Conservation (phyloP, 2,113 vertebrate species). For the Phaetusa simplex region DNA sequence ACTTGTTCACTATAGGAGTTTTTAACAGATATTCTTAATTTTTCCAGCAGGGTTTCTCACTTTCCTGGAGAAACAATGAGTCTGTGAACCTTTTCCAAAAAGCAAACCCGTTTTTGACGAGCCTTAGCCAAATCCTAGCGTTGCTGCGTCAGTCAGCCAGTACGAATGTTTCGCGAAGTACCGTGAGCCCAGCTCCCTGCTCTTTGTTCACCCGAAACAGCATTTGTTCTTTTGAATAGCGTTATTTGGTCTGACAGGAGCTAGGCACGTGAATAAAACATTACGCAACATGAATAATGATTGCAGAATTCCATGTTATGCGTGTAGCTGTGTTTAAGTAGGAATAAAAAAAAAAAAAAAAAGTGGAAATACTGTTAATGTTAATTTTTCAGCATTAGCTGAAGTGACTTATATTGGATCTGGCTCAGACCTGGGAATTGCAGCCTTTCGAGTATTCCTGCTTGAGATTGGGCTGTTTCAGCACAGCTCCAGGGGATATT, state of each 20-base stretch:
- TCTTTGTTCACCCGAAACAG: neutral
- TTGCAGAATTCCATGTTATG: neutral
- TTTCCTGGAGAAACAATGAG: neutral
- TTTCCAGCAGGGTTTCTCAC: neutral
- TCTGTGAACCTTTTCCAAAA: neutral
- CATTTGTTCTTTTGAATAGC: neutral
- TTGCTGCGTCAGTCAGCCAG: neutral
- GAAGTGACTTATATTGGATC: neutral
- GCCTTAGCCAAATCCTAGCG: neutral
- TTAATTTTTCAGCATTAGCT: neutral
- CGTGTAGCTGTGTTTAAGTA: neutral
- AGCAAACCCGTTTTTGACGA: neutral
- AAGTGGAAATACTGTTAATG: neutral
- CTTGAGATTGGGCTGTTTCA: rapidly evolving
- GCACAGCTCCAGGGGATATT: neutral
- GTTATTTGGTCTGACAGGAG: slow-evolving; percentile 25
- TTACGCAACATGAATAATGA: neutral
- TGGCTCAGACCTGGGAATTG: neutral
- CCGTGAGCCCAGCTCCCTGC: neutral
- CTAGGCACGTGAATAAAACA: neutral
- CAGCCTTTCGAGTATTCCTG: rapidly evolving
- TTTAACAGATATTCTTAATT: neutral
- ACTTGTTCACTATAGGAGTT: neutral
- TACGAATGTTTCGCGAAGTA: rapidly evolving
- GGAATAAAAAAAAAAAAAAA: neutral